Conservation (phyloP, 2,888 invertebrate species). For the Pherbina coryleti region DNA sequence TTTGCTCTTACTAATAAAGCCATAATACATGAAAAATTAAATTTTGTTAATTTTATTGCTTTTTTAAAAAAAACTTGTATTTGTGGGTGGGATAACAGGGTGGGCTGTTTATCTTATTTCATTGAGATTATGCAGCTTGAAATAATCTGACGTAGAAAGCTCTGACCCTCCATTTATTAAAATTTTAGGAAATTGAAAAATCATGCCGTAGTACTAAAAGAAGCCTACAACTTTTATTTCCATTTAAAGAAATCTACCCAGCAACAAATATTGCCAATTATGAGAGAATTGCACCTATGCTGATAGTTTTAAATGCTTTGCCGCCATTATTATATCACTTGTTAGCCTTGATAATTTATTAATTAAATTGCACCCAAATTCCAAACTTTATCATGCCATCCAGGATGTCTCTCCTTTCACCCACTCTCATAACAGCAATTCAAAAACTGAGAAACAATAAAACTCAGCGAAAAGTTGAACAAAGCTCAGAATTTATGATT, state of each 20-base stretch:
- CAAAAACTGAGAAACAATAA: slow-evolving; percentile 36
- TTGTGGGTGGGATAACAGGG: too few relatives aligned
- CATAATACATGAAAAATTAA: too few relatives aligned
- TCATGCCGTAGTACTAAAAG: too few relatives aligned
- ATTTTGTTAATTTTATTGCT: too few relatives aligned
- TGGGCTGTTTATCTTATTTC: too few relatives aligned
- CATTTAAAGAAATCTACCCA: background rate
- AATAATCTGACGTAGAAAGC: too few relatives aligned
- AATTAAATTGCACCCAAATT: slow-evolving; percentile 27
- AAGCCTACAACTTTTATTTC: background rate
- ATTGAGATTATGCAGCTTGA: too few relatives aligned
- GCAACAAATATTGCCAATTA: background rate
- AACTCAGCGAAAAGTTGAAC: slow-evolving; percentile 39
- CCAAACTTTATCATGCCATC: slow-evolving; percentile 3
- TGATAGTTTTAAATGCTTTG: background rate
- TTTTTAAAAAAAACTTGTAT: too few relatives aligned
- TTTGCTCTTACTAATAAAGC: too few relatives aligned
- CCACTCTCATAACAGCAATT: background rate
- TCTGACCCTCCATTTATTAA: too few relatives aligned
- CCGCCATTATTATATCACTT: background rate
- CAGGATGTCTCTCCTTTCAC: background rate
- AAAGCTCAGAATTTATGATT: slow-evolving; percentile 42
- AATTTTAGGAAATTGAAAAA: too few relatives aligned
- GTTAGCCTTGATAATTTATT: slow-evolving; percentile 34
- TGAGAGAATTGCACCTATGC: background rate